Conservation (phyloP, 2,797 vertebrate species). For the Coendou prehensilis region DNA sequence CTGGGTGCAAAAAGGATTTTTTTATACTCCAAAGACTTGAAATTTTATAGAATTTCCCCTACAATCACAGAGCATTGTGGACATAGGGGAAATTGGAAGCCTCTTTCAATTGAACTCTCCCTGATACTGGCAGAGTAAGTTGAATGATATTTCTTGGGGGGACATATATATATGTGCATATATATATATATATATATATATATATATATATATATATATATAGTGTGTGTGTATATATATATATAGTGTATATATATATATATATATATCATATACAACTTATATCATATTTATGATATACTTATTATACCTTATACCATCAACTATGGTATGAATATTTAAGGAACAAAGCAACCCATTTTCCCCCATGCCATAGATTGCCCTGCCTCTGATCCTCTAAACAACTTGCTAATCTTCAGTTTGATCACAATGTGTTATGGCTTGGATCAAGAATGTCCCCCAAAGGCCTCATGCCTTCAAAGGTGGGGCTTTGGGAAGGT, state of each 20-base stretch:
- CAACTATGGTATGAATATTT: constrained; percentile 19
- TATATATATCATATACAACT: too few relatives aligned
- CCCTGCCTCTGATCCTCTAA: neutral
- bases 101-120: constrained; percentile 45
- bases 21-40: constrained; percentile 20
- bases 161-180: neutral
- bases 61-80: neutral
- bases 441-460: neutral
- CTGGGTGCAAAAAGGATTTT: neutral
- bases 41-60: constrained; percentile 44
- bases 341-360: constrained; percentile 21
- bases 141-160: constrained; percentile 42
- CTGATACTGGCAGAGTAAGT: constrained; percentile 20
- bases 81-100: neutral
- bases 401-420: neutral
- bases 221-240: neutral
- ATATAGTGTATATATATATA: neutral
- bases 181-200: too few relatives aligned
- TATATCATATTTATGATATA: too few relatives aligned
- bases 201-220: too few relatives aligned
- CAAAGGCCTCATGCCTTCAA: neutral
- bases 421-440: neutral
- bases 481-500: neutral
- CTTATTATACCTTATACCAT: neutral
- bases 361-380: neutral